phyloP scores from a whole-genome alignment of 2,113 vertebrate species.

The Paramormyrops kingsleyae region DNA sequence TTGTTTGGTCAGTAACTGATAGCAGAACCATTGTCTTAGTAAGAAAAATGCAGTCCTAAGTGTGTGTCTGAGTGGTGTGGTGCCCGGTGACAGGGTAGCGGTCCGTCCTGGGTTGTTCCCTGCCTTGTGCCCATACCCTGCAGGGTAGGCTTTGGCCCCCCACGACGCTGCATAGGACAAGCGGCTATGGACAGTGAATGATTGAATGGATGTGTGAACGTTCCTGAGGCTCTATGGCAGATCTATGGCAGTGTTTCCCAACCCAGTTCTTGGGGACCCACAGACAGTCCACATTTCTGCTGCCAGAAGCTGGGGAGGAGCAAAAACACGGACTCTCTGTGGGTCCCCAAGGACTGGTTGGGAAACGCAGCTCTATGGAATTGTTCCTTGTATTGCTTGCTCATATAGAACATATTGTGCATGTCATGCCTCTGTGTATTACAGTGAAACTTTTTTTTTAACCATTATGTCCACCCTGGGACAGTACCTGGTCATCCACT shows the following conservation, averaged over 20 bases:
- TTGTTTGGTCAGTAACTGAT: not conserved
- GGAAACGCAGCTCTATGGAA: not conserved
- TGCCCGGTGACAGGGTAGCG: not conserved
- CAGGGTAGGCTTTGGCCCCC: not conserved
- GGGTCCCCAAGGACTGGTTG: not conserved
- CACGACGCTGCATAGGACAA: not conserved
- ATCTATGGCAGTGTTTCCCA: not conserved
- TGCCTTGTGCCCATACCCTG: not conserved
- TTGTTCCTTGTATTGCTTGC: not conserved
- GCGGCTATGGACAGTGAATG: not conserved
- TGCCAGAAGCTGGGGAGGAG: not conserved
- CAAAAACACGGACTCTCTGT: no score
- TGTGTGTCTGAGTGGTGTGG: not conserved
- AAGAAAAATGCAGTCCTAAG: not conserved
- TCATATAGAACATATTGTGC: not conserved
- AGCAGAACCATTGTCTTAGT: not conserved
- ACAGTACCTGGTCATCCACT: not conserved
- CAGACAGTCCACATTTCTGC: not conserved
- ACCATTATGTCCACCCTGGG: not conserved
- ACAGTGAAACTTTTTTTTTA: not conserved
- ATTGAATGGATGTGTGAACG: not conserved
- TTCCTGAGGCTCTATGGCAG: not conserved
- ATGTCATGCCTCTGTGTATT: not conserved
- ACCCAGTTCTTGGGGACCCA: not conserved
- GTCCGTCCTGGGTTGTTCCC: not conserved